Percentiles rank a stretch among this genome's conserved stretches.
Conservation (phyloP, 1,140 invertebrate genomes). For the Euwallacea similis region DNA sequence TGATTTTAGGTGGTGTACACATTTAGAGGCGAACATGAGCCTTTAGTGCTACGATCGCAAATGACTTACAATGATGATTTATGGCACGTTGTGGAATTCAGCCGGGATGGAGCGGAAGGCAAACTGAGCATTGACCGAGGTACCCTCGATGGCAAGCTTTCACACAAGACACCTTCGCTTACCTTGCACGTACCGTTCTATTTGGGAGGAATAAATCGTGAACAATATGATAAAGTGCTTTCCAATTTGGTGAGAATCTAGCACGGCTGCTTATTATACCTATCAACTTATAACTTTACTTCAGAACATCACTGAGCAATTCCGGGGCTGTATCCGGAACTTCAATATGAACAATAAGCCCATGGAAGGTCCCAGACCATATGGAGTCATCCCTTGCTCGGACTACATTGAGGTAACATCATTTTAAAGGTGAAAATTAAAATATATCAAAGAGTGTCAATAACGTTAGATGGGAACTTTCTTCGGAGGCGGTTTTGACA, state of each 20-base stretch:
- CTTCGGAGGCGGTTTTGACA: constrained; percentile 71
- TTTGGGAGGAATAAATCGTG: constrained; percentile 67
- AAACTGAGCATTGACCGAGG: constrained; percentile 71
- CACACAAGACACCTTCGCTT: constrained; percentile 62
- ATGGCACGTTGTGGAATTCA: constrained; percentile 81
- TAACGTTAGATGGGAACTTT: constrained; percentile 69
- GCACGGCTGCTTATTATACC: constrained; percentile 3
- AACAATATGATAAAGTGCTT: constrained; percentile 43
- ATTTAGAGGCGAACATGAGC: constrained; percentile 66
- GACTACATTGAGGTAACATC: constrained; percentile 68
- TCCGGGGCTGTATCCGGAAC: constrained; percentile 85
- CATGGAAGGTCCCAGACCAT: constrained; percentile 62
- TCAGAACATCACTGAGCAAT: constrained; percentile 61
- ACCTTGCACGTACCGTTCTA: constrained; percentile 73
- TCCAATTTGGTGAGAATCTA: constrained; percentile 52
- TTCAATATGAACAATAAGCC: constrained; percentile 71
- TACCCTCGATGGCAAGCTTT: constrained; percentile 58
- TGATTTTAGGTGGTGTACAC: constrained; percentile 63
- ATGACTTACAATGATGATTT: constrained; percentile 75
- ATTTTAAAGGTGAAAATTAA: not conserved
- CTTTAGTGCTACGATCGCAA: constrained; percentile 61
- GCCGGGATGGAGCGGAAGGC: constrained; percentile 60
- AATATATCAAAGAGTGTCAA: not conserved
- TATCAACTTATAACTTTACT: constrained; percentile 17
- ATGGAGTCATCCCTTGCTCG: constrained; percentile 76